Evolutionary conservation across 2,113 vertebrate genomes (phyloP).

Genomic region (Alaudala cheleensis): DNA sequence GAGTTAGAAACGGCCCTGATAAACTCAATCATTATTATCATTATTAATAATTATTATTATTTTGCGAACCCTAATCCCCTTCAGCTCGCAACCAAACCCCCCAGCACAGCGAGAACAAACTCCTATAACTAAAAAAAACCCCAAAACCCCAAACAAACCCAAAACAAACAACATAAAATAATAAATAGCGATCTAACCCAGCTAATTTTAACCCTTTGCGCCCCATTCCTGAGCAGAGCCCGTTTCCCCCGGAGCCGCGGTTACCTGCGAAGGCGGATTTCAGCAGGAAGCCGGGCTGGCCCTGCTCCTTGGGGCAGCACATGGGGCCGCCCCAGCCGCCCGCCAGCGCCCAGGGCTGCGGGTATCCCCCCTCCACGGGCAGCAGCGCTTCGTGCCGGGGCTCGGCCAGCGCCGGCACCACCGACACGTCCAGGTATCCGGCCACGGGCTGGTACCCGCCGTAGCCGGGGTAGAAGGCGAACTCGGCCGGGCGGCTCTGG

Average conservation of each 20-base stretch:
- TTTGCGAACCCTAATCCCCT: too few species aligned
- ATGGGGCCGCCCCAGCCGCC: conserved; percentile 89
- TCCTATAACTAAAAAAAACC: too few species aligned
- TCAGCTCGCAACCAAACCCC: too few species aligned
- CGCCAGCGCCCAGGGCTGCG: conserved; percentile 89
- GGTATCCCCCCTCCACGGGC: conserved; percentile 88
- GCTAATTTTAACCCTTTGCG: background rate
- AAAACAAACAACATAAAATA: too few species aligned
- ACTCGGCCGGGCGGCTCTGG: conserved; percentile 85
- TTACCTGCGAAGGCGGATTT: conserved; percentile 91
- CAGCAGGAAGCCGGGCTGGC: conserved; percentile 86
- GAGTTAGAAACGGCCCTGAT: rapidly evolving
- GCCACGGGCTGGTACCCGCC: conserved; percentile 88
- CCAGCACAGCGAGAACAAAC: too few species aligned
- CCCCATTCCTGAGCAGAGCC: too few species aligned
- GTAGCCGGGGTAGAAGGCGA: conserved; percentile 92
- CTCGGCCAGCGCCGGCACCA: conserved; percentile 86
- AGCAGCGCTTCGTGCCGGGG: conserved; percentile 86
- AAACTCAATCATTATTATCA: background rate
- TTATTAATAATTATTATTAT: background rate
- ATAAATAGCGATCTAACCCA: too few species aligned
- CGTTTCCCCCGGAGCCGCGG: too few species aligned
- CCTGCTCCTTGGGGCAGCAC: conserved; percentile 92
- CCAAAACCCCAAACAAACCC: too few species aligned
- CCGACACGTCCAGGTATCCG: conserved; percentile 92